These are phyloP conservation scores for Nemotelus nigrinus DNA, from an alignment of 2,888 invertebrate genomes.

Conservation along the genomic window DNA sequence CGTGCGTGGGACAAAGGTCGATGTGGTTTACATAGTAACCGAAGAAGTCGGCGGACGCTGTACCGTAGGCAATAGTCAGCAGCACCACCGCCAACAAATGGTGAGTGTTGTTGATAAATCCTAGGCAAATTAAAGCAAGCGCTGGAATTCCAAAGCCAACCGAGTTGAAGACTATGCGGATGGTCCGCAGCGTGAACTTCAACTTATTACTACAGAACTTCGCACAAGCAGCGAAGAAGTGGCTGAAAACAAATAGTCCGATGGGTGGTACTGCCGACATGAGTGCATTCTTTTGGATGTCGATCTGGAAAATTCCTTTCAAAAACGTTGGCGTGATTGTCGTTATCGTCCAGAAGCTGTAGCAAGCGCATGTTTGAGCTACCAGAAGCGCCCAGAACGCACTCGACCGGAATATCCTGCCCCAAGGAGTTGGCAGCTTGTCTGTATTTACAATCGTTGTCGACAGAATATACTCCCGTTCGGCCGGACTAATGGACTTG, in stretches of 20 bases:
- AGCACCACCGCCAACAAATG: constrained; percentile 66
- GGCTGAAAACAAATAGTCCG: constrained; percentile 67
- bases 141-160: constrained; percentile 68
- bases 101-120: constrained; percentile 65
- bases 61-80: constrained; percentile 70
- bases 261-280: constrained; percentile 69
- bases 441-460: constrained; percentile 59
- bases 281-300: constrained; percentile 70
- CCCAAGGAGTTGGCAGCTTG: constrained; percentile 69
- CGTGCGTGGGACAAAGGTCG: constrained; percentile 76
- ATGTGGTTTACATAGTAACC: constrained; percentile 76
- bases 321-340: constrained; percentile 78
- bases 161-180: constrained; percentile 62
- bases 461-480: constrained; percentile 71
- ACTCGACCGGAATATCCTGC: constrained; percentile 70
- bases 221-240: constrained; percentile 66
- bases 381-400: constrained; percentile 71
- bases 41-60: constrained; percentile 71
- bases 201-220: constrained; percentile 66
- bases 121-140: constrained; percentile 67
- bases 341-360: constrained; percentile 78
- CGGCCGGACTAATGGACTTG: constrained; percentile 67
- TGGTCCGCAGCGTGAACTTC: constrained; percentile 60
- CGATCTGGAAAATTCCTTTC: constrained; percentile 69
- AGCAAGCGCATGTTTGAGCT: constrained; percentile 75